Percentiles rank a stretch among this genome's conserved stretches.
These are phyloP conservation scores for Malurus melanocephalus DNA, from an alignment of 2,113 vertebrate genomes.

Conservation along the genomic window DNA sequence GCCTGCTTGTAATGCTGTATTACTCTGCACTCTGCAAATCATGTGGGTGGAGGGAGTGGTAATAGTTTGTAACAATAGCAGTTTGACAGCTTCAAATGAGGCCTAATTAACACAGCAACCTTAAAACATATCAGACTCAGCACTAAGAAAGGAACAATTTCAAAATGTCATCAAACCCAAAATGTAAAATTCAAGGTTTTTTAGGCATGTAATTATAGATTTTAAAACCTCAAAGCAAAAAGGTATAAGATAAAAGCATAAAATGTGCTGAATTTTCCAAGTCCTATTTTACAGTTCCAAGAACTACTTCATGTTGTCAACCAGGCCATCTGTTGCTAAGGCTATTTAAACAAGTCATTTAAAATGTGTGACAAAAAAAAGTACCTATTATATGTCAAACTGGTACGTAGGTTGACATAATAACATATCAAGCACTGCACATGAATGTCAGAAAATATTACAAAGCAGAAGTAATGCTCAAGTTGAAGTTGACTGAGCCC, in stretches of 20 bases:
- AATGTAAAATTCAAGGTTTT: neutral
- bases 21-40: conserved; percentile 41
- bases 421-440: conserved; percentile 14
- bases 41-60: conserved; percentile 55
- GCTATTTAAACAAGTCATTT: conserved; percentile 49
- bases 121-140: conserved; percentile 14
- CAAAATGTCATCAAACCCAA: neutral
- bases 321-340: conserved; percentile 60
- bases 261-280: conserved; percentile 5
- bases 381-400: conserved; percentile 31
- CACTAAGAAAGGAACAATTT: conserved; percentile 25
- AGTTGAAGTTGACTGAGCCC: neutral
- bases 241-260: neutral
- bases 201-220: conserved; percentile 6
- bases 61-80: conserved; percentile 60
- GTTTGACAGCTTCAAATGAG: conserved; percentile 31
- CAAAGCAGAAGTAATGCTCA: conserved; percentile 13
- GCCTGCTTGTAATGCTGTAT: conserved; percentile 32
- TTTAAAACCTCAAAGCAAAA: conserved; percentile 9
- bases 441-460: conserved; percentile 32
- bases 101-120: conserved; percentile 48
- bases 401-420: conserved; percentile 18
- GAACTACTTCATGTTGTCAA: conserved; percentile 41
- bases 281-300: conserved; percentile 27
- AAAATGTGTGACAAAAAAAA: conserved; percentile 15